These are phyloP conservation scores for Ciconia nigra DNA, from an alignment of 2,797 vertebrate genomes.

Conservation along the genomic window DNA sequence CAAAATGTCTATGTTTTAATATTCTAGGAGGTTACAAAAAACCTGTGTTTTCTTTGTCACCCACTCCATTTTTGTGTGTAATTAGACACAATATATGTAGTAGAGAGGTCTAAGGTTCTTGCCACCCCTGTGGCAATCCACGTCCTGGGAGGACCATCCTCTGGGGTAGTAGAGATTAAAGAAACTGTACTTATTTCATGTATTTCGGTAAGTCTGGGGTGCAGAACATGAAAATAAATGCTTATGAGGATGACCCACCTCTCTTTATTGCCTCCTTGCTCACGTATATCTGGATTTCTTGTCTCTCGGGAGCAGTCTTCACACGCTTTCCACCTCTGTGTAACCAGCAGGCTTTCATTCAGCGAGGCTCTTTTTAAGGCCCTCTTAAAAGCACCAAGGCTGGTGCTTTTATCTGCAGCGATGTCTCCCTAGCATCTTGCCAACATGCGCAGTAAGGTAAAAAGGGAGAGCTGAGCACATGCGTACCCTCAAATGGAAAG, in stretches of 20 bases:
- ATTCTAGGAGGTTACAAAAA: background rate
- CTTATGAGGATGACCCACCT: background rate
- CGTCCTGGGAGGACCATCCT: background rate
- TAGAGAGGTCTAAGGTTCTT: background rate
- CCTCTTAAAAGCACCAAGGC: background rate
- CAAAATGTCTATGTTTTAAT: constrained; percentile 20
- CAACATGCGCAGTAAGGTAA: background rate
- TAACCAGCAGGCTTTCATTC: background rate
- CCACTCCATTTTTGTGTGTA: background rate
- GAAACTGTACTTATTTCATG: background rate
- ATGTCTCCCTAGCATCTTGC: background rate
- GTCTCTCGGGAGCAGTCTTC: background rate
- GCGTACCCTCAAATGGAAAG: constrained; percentile 53
- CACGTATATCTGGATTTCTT: background rate
- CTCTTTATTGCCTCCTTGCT: background rate
- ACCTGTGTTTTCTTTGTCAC: background rate
- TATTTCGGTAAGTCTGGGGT: background rate
- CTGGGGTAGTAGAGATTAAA: background rate
- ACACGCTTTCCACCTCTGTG: background rate
- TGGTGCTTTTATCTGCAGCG: constrained; percentile 16
- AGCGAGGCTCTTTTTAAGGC: background rate
- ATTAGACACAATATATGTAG: background rate
- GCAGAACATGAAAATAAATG: background rate
- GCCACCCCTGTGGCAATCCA: background rate
- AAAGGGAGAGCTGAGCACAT: constrained; percentile 10